Evolutionary conservation across 2,797 vertebrate species (phyloP).

Genomic region (Podargus strigoides): DNA sequence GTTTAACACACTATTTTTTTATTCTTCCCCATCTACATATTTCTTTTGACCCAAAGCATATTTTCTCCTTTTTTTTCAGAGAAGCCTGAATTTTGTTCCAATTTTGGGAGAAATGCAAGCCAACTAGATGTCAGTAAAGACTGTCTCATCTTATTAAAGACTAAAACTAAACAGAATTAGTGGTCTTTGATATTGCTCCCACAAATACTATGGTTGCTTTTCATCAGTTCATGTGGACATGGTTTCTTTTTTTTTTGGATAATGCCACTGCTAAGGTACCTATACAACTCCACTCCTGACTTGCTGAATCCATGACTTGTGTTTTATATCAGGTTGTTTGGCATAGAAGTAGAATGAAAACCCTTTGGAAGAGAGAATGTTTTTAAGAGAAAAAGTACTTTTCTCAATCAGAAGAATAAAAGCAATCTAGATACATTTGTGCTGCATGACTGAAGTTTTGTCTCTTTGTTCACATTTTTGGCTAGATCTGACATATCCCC

Average conservation of each 20-base stretch:
- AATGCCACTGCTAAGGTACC: background rate
- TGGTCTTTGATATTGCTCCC: background rate
- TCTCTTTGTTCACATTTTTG: background rate
- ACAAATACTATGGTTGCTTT: background rate
- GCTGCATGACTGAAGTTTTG: background rate
- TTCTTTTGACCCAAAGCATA: background rate
- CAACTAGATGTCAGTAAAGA: background rate
- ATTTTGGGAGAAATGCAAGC: background rate
- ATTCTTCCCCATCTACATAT: background rate
- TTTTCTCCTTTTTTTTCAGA: background rate
- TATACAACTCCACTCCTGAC: background rate
- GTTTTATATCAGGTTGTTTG: background rate
- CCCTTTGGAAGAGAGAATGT: background rate
- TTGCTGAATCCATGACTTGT: background rate
- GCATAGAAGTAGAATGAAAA: background rate
- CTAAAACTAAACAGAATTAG: background rate
- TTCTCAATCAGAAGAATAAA: background rate
- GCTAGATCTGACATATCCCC: background rate
- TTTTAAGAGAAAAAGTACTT: background rate
- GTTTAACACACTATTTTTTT: background rate
- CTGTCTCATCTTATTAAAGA: background rate
- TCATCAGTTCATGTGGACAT: background rate
- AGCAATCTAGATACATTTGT: background rate
- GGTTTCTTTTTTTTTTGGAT: background rate
- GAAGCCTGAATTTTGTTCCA: background rate